Evolutionary conservation across 2,113 vertebrate genomes (phyloP).

Genomic region (Acinonyx jubatus): DNA sequence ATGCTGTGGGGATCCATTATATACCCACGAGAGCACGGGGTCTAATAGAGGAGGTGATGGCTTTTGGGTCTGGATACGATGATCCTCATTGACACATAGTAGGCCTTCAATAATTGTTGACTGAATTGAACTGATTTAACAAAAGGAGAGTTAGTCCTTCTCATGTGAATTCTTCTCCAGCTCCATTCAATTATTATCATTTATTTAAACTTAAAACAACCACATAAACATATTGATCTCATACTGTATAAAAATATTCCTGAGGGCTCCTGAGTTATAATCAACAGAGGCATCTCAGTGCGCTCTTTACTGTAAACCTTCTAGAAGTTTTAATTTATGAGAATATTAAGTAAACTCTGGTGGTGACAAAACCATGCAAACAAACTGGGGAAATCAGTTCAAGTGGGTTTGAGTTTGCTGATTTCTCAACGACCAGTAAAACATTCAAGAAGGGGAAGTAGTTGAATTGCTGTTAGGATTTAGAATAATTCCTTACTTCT

Average conservation of each 20-base stretch:
- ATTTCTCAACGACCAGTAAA: not conserved
- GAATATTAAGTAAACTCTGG: not conserved
- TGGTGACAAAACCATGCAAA: not conserved
- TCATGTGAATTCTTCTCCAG: not conserved
- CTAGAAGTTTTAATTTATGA: not conserved
- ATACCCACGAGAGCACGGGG: not conserved
- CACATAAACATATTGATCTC: not conserved
- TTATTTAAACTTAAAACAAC: not conserved
- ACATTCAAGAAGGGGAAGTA: not conserved
- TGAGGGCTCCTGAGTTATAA: not conserved
- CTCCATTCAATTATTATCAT: not conserved
- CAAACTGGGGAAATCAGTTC: not conserved
- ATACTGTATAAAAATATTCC: not conserved
- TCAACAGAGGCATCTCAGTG: not conserved
- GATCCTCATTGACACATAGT: not conserved
- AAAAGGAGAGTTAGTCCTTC: not conserved
- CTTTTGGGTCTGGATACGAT: not conserved
- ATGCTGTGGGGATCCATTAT: not conserved
- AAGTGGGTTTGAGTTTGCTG: not conserved
- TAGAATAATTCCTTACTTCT: slow-evolving; percentile 14
- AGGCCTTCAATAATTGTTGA: not conserved
- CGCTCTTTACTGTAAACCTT: not conserved
- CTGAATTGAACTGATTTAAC: not conserved
- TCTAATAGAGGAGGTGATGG: not conserved
- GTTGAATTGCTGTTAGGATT: not conserved